Percentiles rank a stretch among this genome's conserved stretches.
These are phyloP conservation scores for Gymnarchus niloticus DNA, from an alignment of 2,113 vertebrate genomes.

Conservation along the genomic window DNA sequence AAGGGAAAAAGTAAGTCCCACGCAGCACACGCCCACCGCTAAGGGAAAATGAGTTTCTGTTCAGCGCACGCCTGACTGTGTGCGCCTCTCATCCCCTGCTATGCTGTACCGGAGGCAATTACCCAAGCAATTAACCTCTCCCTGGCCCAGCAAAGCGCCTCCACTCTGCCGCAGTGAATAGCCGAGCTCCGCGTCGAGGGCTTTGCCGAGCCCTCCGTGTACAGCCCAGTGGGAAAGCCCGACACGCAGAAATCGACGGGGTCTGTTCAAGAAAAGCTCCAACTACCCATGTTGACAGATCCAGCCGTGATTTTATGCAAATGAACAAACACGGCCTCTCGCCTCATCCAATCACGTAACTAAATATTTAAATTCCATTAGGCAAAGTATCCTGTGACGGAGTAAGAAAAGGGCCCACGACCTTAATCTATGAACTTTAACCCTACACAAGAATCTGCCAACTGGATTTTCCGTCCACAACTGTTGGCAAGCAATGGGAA, in stretches of 20 bases:
- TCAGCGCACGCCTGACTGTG: background rate
- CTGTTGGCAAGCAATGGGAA: background rate
- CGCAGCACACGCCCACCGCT: background rate
- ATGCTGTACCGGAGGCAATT: background rate
- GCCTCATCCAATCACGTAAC: background rate
- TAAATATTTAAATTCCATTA: background rate
- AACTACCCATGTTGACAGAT: background rate
- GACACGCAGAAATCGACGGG: background rate
- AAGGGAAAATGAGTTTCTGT: background rate
- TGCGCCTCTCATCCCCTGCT: background rate
- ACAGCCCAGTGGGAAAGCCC: background rate
- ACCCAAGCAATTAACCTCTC: slow-evolving; percentile 10
- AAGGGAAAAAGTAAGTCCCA: background rate
- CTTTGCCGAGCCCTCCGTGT: background rate
- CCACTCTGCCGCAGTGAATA: background rate
- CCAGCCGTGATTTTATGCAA: background rate
- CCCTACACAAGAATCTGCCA: background rate
- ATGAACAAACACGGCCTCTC: background rate
- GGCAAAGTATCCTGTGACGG: background rate
- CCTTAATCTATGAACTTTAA: background rate
- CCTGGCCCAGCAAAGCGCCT: background rate
- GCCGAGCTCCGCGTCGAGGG: background rate
- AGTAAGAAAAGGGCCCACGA: background rate
- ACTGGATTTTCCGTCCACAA: background rate
- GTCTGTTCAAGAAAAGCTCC: background rate